Percentiles rank a stretch among this genome's conserved stretches.
These are phyloP conservation scores for Misgurnus mizolepis DNA, from an alignment of 2,113 vertebrate species.

Conservation along the genomic window DNA sequence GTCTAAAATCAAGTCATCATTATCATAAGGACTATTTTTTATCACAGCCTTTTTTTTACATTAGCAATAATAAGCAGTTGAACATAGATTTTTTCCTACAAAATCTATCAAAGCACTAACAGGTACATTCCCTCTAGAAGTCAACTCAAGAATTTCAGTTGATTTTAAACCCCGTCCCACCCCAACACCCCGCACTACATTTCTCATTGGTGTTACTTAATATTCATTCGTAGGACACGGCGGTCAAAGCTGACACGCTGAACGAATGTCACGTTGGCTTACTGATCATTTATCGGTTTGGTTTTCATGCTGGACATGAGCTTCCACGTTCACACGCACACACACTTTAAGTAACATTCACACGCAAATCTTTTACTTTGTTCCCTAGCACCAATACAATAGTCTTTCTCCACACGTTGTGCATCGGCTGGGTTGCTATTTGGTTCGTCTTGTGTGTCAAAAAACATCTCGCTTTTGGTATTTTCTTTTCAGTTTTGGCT, in stretches of 20 bases:
- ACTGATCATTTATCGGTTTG: conserved; percentile 54
- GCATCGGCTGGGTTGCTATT: conserved; percentile 75
- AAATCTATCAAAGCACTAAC: conserved; percentile 75
- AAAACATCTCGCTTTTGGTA: conserved; percentile 66
- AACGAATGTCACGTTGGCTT: conserved; percentile 38
- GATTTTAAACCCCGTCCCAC: conserved; percentile 42
- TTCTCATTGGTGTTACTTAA: conserved; percentile 48
- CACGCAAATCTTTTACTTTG: conserved; percentile 6
- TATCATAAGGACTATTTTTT: conserved; percentile 64
- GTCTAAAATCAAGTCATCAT: conserved; percentile 82
- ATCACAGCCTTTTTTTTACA: conserved; percentile 69
- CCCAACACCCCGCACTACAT: conserved; percentile 26
- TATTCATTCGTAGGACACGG: conserved; percentile 22
- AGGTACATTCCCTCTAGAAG: conserved; percentile 75
- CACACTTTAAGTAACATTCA: conserved; percentile 33
- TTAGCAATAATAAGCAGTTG: conserved; percentile 69
- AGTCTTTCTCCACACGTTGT: conserved; percentile 58
- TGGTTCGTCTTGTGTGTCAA: conserved; percentile 68
- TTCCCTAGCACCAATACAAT: conserved; percentile 52
- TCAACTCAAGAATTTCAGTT: conserved; percentile 55
- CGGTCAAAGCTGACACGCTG: conserved; percentile 37
- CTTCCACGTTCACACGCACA: conserved; percentile 46
- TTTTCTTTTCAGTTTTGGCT: conserved; percentile 69
- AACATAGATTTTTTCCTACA: conserved; percentile 70
- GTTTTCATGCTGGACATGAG: conserved; percentile 59